phyloP scores from a whole-genome alignment of 2,888 invertebrate genomes.

The Morpho helenor region DNA sequence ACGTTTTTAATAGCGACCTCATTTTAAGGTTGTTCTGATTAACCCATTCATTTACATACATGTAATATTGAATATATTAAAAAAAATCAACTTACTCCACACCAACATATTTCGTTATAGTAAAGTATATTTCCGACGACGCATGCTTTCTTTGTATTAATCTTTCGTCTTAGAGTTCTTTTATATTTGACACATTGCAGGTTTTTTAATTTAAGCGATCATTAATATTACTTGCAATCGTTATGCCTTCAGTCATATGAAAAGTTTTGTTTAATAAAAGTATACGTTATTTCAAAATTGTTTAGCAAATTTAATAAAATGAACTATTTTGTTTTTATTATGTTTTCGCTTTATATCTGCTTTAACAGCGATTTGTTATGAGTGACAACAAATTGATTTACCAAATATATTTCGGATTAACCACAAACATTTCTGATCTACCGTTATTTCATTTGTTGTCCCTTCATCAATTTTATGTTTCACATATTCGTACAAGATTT shows the following conservation, averaged over 20 bases:
- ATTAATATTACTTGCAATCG: slow-evolving; percentile 1
- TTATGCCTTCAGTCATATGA: background rate
- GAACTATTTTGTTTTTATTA: slow-evolving; percentile 8
- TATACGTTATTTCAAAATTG: slow-evolving; percentile 28
- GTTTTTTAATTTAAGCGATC: slow-evolving; percentile 7
- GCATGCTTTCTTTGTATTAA: slow-evolving; percentile 6
- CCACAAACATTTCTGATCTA: background rate
- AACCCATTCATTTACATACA: no score
- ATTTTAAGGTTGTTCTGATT: no score
- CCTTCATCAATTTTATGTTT: slow-evolving; percentile 15
- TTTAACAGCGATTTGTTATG: slow-evolving; percentile 6
- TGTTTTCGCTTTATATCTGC: slow-evolving; percentile 17
- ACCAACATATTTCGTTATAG: background rate
- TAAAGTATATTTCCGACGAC: slow-evolving; percentile 1
- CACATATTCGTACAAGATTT: slow-evolving; percentile 18
- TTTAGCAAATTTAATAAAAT: slow-evolving; percentile 7
- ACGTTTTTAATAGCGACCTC: no score
- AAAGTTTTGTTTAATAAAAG: slow-evolving; percentile 10
- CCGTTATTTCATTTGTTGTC: slow-evolving; percentile 16
- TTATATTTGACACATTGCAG: background rate
- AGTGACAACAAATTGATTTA: slow-evolving; percentile 15
- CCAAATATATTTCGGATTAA: background rate
- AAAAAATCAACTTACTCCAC: background rate
- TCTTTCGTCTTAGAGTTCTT: background rate
- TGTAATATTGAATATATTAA: background rate